Evolutionary conservation across 2,113 vertebrate species (phyloP).

Genomic region (Antechinus flavipes): DNA sequence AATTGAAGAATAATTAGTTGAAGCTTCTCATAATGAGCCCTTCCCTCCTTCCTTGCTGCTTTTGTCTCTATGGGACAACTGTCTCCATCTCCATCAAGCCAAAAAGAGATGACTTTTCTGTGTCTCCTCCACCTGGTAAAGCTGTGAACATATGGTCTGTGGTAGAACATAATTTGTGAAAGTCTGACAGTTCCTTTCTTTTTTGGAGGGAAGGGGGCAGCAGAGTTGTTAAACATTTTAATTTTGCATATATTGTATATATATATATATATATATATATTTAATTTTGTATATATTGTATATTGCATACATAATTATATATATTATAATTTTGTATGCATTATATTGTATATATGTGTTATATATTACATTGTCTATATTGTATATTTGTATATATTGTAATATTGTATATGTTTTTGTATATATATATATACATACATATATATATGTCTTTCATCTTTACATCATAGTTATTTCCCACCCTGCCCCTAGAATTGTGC

Average conservation of each 20-base stretch:
- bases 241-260: neutral
- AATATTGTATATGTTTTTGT: too few species aligned
- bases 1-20: neutral
- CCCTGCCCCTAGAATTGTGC: too few species aligned
- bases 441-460: neutral
- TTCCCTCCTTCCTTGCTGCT: neutral
- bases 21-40: neutral
- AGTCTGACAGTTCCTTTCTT: neutral
- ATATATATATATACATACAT: too few species aligned
- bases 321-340: too few species aligned
- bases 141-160: neutral
- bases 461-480: neutral
- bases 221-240: neutral
- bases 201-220: neutral
- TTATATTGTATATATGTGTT: too few species aligned
- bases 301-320: too few species aligned
- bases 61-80: neutral
- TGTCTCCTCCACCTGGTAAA: neutral
- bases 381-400: too few species aligned
- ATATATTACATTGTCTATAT: too few species aligned
- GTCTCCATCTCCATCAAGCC: slow-evolving; percentile 11
- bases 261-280: too few species aligned
- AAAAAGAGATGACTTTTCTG: neutral
- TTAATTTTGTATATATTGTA: too few species aligned
- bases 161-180: neutral